Conservation (phyloP, 2,888 invertebrate genomes). For the Oscheius myriophilus region DNA sequence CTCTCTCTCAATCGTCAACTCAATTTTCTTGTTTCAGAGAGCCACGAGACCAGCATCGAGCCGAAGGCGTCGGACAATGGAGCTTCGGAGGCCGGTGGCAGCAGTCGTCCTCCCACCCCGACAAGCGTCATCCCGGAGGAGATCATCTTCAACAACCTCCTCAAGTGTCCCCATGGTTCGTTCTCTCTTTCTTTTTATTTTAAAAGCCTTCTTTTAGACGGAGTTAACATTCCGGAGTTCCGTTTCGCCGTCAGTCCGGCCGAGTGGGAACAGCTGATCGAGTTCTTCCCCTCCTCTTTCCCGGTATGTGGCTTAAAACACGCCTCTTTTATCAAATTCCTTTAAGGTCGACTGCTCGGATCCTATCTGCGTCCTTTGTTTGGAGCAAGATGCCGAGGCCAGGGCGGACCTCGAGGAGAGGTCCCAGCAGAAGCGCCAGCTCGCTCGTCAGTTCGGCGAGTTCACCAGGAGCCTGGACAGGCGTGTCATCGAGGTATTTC, state of each 20-base stretch:
- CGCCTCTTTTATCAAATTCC: no score
- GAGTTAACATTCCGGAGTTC: conserved; percentile 49
- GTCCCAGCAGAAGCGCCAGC: background rate
- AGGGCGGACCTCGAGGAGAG: background rate
- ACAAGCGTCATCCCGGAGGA: background rate
- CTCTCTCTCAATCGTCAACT: no score
- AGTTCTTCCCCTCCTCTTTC: conserved; percentile 35
- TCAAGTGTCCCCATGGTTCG: conserved; percentile 47
- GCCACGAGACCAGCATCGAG: no score
- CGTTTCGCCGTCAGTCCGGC: conserved; percentile 45
- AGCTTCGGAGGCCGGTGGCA: background rate
- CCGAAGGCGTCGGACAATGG: background rate
- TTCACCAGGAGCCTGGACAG: conserved; percentile 2
- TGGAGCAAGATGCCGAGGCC: conserved; percentile 14
- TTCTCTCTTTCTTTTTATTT: background rate
- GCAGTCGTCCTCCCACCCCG: conserved; percentile 1
- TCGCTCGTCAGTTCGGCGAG: conserved; percentile 2
- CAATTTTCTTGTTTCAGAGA: no score
- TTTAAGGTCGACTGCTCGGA: conserved; percentile 33
- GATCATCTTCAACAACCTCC: conserved; percentile 44
- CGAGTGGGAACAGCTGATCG: conserved; percentile 57
- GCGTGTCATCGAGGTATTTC: background rate
- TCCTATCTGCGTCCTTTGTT: conserved; percentile 33
- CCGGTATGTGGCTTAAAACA: conserved; percentile 24
- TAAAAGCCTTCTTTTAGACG: conserved; percentile 27